A percentile compares a stretch with the other conserved stretches of the same genome.
These are phyloP conservation scores for Ursus arctos DNA, from an alignment of 2,113 vertebrate species.

Conservation along the genomic window DNA sequence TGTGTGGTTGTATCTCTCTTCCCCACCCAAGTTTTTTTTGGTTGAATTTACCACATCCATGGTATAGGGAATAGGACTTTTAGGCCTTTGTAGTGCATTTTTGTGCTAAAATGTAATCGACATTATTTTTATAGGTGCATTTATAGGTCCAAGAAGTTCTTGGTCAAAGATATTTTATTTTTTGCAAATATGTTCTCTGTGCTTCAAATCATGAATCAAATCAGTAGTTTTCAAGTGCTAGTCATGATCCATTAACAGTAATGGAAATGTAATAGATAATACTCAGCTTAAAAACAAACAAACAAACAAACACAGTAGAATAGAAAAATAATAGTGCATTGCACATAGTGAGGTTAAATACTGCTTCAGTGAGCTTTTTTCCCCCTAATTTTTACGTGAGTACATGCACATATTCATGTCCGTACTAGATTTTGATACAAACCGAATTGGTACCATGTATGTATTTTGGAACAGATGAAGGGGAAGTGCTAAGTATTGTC, in stretches of 20 bases:
- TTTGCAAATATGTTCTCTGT: not conserved
- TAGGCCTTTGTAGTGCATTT: not conserved
- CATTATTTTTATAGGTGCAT: not conserved
- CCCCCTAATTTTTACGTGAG: not conserved
- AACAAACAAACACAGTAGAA: not conserved
- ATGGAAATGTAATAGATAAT: not conserved
- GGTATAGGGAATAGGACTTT: not conserved
- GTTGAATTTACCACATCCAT: not conserved
- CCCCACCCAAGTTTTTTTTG: not conserved
- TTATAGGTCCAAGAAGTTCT: not conserved
- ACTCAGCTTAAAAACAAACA: not conserved
- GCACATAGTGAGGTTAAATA: not conserved
- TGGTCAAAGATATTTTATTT: conserved; percentile 14
- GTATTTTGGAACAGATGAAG: conserved; percentile 2
- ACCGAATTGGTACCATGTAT: not conserved
- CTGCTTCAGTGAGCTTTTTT: not conserved
- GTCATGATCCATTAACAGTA: not conserved
- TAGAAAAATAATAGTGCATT: not conserved
- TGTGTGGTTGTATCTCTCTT: not conserved
- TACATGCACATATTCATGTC: not conserved
- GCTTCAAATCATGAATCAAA: not conserved
- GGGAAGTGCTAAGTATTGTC: not conserved
- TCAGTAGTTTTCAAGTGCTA: conserved; percentile 12
- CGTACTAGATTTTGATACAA: conserved; percentile 18
- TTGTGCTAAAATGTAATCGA: not conserved